These are phyloP conservation scores for Alaudala cheleensis DNA, from an alignment of 2,113 vertebrate genomes.

Conservation along the genomic window DNA sequence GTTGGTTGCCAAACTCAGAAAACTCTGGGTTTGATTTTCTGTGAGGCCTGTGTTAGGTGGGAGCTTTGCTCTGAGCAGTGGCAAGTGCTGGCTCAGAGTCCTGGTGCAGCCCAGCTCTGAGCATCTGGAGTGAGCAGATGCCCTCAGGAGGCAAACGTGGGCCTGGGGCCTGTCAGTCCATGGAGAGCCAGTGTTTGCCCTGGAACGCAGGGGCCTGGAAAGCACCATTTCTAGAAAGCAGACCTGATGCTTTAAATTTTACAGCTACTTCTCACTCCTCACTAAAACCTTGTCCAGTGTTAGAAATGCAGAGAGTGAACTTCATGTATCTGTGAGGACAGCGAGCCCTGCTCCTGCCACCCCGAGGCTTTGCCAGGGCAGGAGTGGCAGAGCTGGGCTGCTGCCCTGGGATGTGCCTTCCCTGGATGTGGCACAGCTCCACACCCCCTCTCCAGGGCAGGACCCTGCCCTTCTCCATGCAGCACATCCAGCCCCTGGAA, in stretches of 20 bases:
- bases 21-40: not conserved
- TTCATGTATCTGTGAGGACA: accelerated
- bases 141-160: not conserved
- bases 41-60: not conserved
- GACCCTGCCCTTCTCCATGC: not conserved
- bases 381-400: not conserved
- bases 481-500: not conserved
- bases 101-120: not conserved
- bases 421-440: not conserved
- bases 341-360: not conserved
- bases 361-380: not conserved
- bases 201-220: not conserved
- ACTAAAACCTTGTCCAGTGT: not conserved
- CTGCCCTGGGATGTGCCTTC: not conserved
- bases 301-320: not conserved
- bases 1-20: not conserved
- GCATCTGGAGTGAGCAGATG: too few relatives aligned
- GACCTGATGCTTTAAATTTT: not conserved
- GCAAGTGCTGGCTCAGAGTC: not conserved
- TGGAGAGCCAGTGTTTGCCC: not conserved
- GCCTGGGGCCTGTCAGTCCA: not conserved
- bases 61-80: not conserved
- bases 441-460: not conserved
- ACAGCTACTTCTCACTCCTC: not conserved
- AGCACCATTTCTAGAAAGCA: not conserved